Base-by-base conservation (phyloP, 1,140 invertebrate genomes). In the Monomorium pharaonis region DNA sequence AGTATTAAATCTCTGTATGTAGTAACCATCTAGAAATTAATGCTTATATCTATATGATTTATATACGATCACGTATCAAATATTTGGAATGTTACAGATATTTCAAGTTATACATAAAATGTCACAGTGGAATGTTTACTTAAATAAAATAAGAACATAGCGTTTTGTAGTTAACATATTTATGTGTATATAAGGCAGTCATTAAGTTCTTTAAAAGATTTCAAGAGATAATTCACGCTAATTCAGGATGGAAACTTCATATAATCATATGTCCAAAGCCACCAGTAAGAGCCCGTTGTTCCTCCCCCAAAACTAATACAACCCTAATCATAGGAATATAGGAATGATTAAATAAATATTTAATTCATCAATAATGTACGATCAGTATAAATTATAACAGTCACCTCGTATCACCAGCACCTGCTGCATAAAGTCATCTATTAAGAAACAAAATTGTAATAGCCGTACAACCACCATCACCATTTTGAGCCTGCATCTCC, bases 321-420 rank as follows among this genome's bases (percentile, higher is more conserved):
- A 92, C 91, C 84, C 94, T 95, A 44, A 74, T 65, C 62, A 37
- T 7, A n/a, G n/a, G n/a, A n/a, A 85, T 58, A 42, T 65, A 60
- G 9, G 86, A 74, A 87, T 1, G 72, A 47, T 84, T 75, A 42
- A 1, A 81, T 60, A 33, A 74, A 54, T 65, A 60, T 49, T 86
- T 0, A 62, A 24, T n/a, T 18, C 62, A 60, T 60, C 63, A 12
- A 24, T 21, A 42, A 65, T 24, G 42, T 65, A 42, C 33, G 42
- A 5, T 54, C n/a, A n/a, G 9, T 33, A 51, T 37, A 62, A 76
- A 56, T 49, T 47, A 42, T 58, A 47, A n/a, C 56, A 54, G 5
- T n/a, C 96, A 97, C 90, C 98, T 96, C n/a, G 97, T 98, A 94
- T 98, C 98, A 10, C 98, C 98, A 85, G 98, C 98, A 95, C 98